Evolutionary conservation across 2,888 invertebrate species (phyloP), one percentile per base, ranked within the genome.

Genomic region (Phortica magna): DNA sequence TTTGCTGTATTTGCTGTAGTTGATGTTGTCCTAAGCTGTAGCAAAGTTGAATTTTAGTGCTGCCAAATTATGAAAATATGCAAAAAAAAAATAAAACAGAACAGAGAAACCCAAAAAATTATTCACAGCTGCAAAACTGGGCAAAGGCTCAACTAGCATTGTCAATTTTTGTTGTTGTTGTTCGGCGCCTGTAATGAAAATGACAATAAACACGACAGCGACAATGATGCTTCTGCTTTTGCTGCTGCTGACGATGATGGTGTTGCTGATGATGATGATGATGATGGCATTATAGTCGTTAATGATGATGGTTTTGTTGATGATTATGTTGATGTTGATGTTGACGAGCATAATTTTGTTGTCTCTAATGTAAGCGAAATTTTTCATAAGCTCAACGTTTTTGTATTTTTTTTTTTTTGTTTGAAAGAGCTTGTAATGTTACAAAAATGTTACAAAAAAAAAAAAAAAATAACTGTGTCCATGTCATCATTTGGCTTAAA

Each of bases 371-470:
- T 55, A 55, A 55, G 55, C 5, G 31, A 31, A 31, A 31, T 31
- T 31, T 31, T 31, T 31, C 31, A 31, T 31, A 31, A 31, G 31
- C 31, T 31, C 5, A 31, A 73, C 79, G 77, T 70, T 73, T 78
- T 77, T 79, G 31, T 31, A 10, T 10, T 55, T 67, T 42, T 39
- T 39, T 31, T 67, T 87, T 84, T 87, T 84, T 87, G 87, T n/a
- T n/a, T n/a, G n/a, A n/a, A 85, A 85, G 10, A 53, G n/a, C 10
- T 85, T 85, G 85, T 31, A 31, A 31, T 31, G 31, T 31, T 4
- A 87, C 84, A 87, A 83, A 85, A 84, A 81, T 82, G 78, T 80
- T 83, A 84, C 48, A 48, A 48, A 48, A 48, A 48, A 9, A 48
- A 7, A n/a, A n/a, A n/a, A n/a, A n/a, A 53, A 10, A 5, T 53